Conservation (phyloP, 2,888 invertebrate species). For the Eupeodes latifasciatus region DNA sequence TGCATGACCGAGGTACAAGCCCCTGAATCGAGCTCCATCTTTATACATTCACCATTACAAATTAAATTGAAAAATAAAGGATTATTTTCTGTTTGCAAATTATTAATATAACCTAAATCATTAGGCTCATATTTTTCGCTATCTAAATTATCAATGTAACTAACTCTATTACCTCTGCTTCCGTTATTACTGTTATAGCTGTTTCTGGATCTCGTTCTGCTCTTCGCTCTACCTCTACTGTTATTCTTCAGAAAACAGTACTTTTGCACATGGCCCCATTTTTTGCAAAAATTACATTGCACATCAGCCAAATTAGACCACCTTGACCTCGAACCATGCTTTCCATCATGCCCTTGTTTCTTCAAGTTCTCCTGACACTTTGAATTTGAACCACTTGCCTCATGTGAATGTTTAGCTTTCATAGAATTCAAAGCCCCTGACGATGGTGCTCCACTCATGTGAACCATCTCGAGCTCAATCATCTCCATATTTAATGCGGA, state of each 20-base stretch:
- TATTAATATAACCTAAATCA: conserved; percentile 17
- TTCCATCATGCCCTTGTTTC: background rate
- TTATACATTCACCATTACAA: conserved; percentile 13
- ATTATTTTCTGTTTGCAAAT: conserved; percentile 13
- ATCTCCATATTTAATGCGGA: conserved; percentile 6
- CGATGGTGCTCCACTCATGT: background rate
- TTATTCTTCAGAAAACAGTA: background rate
- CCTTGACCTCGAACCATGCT: background rate
- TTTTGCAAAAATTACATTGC: conserved; percentile 8
- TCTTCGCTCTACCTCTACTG: conserved; percentile 2
- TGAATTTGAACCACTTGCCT: conserved; percentile 1
- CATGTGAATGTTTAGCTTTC: background rate
- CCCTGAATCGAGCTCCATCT: conserved; percentile 2
- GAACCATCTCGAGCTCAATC: background rate
- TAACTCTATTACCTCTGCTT: conserved; percentile 24
- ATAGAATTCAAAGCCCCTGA: background rate
- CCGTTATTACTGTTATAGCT: conserved; percentile 11
- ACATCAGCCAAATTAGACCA: conserved; percentile 6
- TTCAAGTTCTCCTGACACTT: background rate
- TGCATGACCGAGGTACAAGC: conserved; percentile 4
- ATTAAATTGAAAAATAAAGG: conserved; percentile 19
- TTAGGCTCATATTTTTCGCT: background rate
- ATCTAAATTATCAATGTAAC: background rate
- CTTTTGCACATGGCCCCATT: conserved; percentile 12
- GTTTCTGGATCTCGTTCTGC: conserved; percentile 4